Base-by-base conservation (phyloP, 2,888 invertebrate species). In the Temnothorax unifasciatus region DNA sequence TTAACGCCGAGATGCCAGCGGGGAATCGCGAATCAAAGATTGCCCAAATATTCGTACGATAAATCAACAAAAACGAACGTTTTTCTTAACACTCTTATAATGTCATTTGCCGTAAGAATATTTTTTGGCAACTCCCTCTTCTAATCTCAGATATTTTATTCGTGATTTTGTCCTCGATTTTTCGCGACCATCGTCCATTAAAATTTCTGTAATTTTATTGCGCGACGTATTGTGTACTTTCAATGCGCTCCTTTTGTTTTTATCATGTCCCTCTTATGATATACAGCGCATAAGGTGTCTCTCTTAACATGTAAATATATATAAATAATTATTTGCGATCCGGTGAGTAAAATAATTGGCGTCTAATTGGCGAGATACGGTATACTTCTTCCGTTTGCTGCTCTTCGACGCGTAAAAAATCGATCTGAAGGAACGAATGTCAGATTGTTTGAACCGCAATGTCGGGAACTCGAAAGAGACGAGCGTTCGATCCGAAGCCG, bases 311-410 rank as follows among this genome's bases (percentile, higher is more conserved):
- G 73, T 81, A 73, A 79, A 81, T 81, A 81, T 79, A 38, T 73
- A 73, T 73, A 81, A 81, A 71, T 71, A 79, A 79, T 81, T 50
- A 79, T 71, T 71, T 71, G 71, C 59, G 54, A 47, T 59, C 4
- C 47, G 34, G 73, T 73, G 38, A 71, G 25, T 79, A 59, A 79
- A 79, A 79, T 73, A 73, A 79, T 79, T 73, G 79, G 79, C 71
- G 79, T 79, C 71, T 59, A 79, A 59, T 79, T 79, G 79, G 79
- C 73, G 79, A 69, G 69, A 81, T 73, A 25, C 77, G 29, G 18
- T 57, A 25, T 61, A 81, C 21, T 81, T 59, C 13, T 50, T 59
- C 61, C 38, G 13, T 73, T 61, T 50, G 79, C 50, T 73, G 71
- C 47, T 81, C 47, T 50, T 59, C 25, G 73, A 73, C 73, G 50